Percentiles rank a stretch among this genome's conserved stretches.
Conservation (phyloP, 2,888 invertebrate species). For the Lochmaea capreae region DNA sequence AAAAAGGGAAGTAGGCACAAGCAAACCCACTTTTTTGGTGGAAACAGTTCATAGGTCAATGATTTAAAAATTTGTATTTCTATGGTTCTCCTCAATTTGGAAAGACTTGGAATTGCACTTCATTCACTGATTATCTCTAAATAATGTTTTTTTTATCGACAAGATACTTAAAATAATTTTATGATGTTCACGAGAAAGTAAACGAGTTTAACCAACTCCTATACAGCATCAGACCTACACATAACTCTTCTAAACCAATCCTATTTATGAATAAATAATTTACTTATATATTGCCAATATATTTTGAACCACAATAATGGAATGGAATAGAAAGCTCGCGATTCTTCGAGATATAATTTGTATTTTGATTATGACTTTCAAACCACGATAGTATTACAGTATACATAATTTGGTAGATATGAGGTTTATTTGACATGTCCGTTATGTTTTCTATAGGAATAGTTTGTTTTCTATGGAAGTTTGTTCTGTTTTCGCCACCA, state of each 20-base stretch:
- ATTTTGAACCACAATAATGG: conserved; percentile 17
- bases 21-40: no score
- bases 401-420: conserved; percentile 36
- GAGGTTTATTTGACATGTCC: conserved; percentile 28
- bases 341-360: conserved; percentile 32
- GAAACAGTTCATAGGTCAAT: no score
- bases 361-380: conserved; percentile 37
- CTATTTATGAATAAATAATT: not conserved
- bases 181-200: no score
- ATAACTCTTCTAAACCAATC: not conserved
- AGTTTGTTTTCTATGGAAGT: not conserved
- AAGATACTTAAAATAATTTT: no score
- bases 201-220: not conserved
- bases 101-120: no score
- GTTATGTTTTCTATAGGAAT: conserved; percentile 35
- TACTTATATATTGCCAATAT: not conserved
- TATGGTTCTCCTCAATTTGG: no score
- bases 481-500: no score
- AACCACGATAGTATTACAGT: conserved; percentile 38
- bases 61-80: no score
- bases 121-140: no score
- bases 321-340: conserved; percentile 20
- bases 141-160: no score
- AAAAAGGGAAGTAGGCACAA: no score
- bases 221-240: not conserved